phyloP scores from a whole-genome alignment of 2,888 invertebrate genomes.

The Eupithecia subumbrata region DNA sequence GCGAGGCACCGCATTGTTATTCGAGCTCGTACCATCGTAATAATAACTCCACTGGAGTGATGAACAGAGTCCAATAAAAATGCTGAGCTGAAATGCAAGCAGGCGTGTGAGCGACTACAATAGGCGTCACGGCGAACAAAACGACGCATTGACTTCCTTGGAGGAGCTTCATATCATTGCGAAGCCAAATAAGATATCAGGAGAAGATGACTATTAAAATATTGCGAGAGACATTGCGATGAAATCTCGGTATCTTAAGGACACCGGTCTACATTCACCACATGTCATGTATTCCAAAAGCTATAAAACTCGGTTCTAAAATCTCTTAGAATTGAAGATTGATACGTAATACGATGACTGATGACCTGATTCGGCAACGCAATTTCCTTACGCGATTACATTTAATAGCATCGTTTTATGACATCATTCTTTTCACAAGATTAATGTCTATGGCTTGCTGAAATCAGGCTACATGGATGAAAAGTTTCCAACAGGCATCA shows the following conservation, averaged over 20 bases:
- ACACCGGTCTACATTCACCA: neutral
- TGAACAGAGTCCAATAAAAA: constrained; percentile 56
- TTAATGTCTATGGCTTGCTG: constrained; percentile 14
- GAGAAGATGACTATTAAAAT: neutral
- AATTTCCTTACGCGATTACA: constrained; percentile 16
- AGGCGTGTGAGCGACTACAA: constrained; percentile 62
- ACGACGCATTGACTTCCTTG: constrained; percentile 50
- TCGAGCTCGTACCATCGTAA: constrained; percentile 39
- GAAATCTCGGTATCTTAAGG: neutral
- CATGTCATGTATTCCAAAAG: neutral
- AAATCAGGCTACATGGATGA: constrained; percentile 12
- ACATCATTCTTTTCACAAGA: constrained; percentile 12
- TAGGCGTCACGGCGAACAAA: constrained; percentile 48
- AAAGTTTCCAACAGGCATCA: constrained; percentile 23
- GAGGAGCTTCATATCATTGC: constrained; percentile 1
- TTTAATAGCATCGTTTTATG: constrained; percentile 12
- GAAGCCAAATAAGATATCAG: neutral
- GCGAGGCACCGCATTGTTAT: constrained; percentile 40
- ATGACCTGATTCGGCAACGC: constrained; percentile 11
- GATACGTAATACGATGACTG: constrained; percentile 1
- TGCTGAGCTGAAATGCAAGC: constrained; percentile 60
- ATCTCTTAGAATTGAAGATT: neutral
- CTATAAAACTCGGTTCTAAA: neutral
- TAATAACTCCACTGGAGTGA: constrained; percentile 54
- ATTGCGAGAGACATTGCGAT: neutral